phyloP scores from a whole-genome alignment of 2,797 vertebrate species.

The Sebastolobus alascanus region DNA sequence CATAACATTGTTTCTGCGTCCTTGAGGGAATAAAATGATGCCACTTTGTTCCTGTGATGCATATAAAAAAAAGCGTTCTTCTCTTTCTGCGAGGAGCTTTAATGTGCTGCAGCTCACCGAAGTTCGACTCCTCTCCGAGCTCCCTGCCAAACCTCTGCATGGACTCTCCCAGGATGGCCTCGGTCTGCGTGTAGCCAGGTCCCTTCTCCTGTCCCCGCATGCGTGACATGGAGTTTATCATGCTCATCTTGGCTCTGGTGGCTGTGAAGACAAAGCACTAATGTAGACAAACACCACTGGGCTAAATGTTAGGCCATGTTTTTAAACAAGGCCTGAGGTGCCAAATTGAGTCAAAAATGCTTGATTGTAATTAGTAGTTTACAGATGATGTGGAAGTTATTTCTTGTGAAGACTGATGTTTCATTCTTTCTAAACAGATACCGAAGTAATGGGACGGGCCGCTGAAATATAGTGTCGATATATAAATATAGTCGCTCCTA shows the following conservation, averaged over 20 bases:
- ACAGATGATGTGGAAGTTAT: neutral
- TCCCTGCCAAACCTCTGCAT: slow-evolving; percentile 97
- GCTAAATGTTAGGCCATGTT: neutral
- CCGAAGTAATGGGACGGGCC: fast-evolving
- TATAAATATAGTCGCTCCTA: neutral
- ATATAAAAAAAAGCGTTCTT: slow-evolving; percentile 6
- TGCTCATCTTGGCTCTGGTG: slow-evolving; percentile 98
- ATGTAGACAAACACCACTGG: slow-evolving; percentile 1
- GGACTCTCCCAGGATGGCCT: slow-evolving; percentile 92
- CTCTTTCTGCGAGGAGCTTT: neutral
- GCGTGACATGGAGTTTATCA: slow-evolving; percentile 99
- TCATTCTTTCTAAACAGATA: neutral
- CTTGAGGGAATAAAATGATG: slow-evolving; percentile 31
- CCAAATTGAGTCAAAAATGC: neutral
- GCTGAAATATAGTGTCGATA: neutral
- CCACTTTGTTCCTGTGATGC: slow-evolving; percentile 31
- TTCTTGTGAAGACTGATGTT: neutral
- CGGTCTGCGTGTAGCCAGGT: slow-evolving; percentile 96
- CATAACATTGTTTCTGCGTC: slow-evolving; percentile 8
- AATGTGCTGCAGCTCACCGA: slow-evolving; percentile 86
- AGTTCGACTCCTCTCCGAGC: slow-evolving; percentile 96
- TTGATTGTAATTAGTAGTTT: neutral
- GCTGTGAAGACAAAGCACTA: slow-evolving; percentile 79
- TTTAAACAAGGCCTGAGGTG: neutral
- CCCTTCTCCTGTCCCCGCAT: slow-evolving; percentile 98